A percentile compares a stretch with the other conserved stretches of the same genome.
Conservation (phyloP, 2,797 vertebrate species). For the Thaleichthys pacificus region DNA sequence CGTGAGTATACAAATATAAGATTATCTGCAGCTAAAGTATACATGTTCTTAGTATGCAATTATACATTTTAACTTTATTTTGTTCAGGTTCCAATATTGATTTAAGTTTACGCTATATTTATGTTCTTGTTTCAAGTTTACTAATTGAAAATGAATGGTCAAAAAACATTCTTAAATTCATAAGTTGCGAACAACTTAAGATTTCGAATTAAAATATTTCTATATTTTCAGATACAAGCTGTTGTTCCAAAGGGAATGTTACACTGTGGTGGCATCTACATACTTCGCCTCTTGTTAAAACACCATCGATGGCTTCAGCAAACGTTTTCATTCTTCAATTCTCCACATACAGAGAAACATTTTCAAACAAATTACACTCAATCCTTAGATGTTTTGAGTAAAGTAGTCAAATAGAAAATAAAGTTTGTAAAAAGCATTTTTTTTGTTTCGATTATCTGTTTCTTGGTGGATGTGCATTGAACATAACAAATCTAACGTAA, state of each 20-base stretch:
- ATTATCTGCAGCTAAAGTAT: background rate
- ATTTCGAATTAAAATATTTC: background rate
- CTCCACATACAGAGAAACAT: background rate
- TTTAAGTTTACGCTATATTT: background rate
- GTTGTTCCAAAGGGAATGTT: constrained; percentile 29
- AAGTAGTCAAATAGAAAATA: background rate
- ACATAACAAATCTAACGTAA: too few species aligned
- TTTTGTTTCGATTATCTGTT: background rate
- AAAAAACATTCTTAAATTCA: background rate
- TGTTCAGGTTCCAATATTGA: background rate
- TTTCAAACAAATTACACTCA: background rate
- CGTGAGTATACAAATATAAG: constrained; percentile 36
- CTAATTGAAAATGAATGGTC: background rate
- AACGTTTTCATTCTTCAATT: too few species aligned
- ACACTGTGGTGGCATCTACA: accelerated
- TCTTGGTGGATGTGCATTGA: background rate
- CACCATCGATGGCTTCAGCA: background rate
- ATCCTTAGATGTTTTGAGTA: background rate
- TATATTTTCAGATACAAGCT: constrained; percentile 36
- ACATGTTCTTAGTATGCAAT: background rate
- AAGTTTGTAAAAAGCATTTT: background rate
- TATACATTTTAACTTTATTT: background rate
- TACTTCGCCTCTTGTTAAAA: constrained; percentile 38
- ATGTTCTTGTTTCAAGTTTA: background rate
- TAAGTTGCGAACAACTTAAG: too few species aligned